Evolutionary conservation across 2,113 vertebrate species (phyloP).

Genomic region (Siniperca chuatsi): DNA sequence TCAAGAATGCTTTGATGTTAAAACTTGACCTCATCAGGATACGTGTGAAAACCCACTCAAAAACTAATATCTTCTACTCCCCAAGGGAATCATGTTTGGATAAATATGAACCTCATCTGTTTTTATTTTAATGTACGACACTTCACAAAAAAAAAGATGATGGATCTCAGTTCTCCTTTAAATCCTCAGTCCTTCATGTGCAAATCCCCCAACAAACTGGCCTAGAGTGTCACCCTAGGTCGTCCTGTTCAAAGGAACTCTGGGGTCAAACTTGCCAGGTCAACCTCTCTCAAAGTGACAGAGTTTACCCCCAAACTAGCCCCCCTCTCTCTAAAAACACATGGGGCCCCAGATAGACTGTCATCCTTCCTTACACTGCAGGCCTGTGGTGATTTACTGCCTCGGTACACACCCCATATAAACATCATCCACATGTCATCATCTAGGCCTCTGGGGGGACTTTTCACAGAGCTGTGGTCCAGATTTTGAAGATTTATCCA

Average conservation of each 20-base stretch:
- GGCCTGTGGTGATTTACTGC: conserved; percentile 75
- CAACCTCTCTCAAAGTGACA: conserved; percentile 73
- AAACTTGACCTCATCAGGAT: conserved; percentile 47
- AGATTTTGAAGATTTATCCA: conserved; percentile 61
- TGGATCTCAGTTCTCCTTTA: conserved; percentile 49
- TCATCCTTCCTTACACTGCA: conserved; percentile 60
- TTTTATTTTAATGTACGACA: conserved; percentile 58
- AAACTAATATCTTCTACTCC: conserved; percentile 13
- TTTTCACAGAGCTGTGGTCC: conserved; percentile 37
- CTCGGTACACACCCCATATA: conserved; percentile 68
- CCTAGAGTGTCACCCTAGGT: conserved; percentile 64
- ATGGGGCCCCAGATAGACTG: conserved; percentile 63
- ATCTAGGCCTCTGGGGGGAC: conserved; percentile 44
- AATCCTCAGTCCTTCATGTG: conserved; percentile 75
- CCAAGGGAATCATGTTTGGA: conserved; percentile 2
- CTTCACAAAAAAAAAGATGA: conserved; percentile 30
- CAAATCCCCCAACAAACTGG: conserved; percentile 73
- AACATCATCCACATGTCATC: conserved; percentile 77
- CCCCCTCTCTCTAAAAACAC: conserved; percentile 72
- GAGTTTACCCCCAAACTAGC: conserved; percentile 67
- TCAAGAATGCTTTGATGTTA: conserved; percentile 56
- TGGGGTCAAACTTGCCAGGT: conserved; percentile 75
- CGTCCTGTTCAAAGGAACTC: conserved; percentile 77
- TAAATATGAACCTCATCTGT: conserved; percentile 52
- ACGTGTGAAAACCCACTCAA: conserved; percentile 28